Conservation (phyloP, 35 echinoderm and acorn worm species). For the Antedon bifida region DNA sequence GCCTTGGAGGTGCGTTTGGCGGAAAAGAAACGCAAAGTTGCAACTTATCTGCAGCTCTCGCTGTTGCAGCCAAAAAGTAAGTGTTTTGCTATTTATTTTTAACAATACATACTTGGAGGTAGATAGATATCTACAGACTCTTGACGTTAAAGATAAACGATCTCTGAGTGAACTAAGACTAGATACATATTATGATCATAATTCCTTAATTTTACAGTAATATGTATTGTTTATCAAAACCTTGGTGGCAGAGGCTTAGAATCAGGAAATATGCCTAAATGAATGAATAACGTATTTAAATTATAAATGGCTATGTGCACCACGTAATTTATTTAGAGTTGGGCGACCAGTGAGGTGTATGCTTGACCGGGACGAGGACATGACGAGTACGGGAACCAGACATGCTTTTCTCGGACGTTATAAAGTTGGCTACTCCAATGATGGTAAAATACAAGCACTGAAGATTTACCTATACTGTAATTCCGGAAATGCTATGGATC, state of each 20-base stretch:
- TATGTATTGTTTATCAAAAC: no score
- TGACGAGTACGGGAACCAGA: no score
- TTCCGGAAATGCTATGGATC: slow-evolving; percentile 37
- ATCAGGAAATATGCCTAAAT: no score
- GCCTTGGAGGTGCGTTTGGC: slow-evolving; percentile 29
- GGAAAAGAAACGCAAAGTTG: slow-evolving; percentile 11
- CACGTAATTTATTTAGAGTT: slow-evolving; percentile 31
- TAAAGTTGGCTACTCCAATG: slow-evolving; percentile 70
- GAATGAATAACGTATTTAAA: neutral
- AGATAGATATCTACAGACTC: no score
- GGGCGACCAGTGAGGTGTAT: slow-evolving; percentile 51
- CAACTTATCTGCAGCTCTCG: neutral
- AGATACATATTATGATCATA: no score
- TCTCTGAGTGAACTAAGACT: no score
- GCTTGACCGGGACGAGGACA: slow-evolving; percentile 89
- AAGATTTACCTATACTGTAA: slow-evolving; percentile 56
- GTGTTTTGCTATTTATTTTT: no score
- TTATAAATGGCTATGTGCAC: neutral
- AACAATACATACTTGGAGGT: no score
- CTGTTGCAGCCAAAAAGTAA: slow-evolving; percentile 23
- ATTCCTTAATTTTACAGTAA: no score
- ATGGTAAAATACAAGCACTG: slow-evolving; percentile 48
- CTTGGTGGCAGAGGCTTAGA: no score
- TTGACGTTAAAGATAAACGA: no score
- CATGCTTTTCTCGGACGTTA: no score